Conservation (phyloP, 2,888 invertebrate genomes). For the Drosophila paracracens region DNA sequence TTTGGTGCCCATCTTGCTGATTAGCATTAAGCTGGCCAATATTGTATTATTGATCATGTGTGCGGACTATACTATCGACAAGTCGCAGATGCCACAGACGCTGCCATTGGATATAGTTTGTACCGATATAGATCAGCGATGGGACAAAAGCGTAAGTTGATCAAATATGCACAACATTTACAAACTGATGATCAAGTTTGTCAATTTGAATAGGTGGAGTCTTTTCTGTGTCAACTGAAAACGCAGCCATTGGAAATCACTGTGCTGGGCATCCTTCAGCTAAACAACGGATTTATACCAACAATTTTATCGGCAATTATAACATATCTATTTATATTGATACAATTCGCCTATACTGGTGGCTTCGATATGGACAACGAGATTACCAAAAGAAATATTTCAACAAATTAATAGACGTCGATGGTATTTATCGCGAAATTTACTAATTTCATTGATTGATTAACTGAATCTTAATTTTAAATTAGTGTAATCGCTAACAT, state of each 20-base stretch:
- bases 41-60: constrained; percentile 72
- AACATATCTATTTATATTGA: constrained; percentile 76
- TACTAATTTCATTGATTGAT: neutral
- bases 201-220: constrained; percentile 45
- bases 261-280: constrained; percentile 72
- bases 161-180: neutral
- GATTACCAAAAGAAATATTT: constrained; percentile 12
- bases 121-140: constrained; percentile 76
- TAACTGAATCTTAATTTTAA: neutral
- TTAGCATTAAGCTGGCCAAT: constrained; percentile 62
- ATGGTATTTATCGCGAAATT: neutral
- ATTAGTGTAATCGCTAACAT: neutral
- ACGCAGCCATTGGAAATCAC: constrained; percentile 71
- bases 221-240: constrained; percentile 70
- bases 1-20: constrained; percentile 50
- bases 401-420: neutral
- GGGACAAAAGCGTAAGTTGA: constrained; percentile 78
- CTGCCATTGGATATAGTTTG: constrained; percentile 75
- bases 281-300: constrained; percentile 76
- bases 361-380: constrained; percentile 54
- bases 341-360: constrained; percentile 75
- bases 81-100: constrained; percentile 65
- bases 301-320: constrained; percentile 76
- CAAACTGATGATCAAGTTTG: too few relatives aligned
- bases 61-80: constrained; percentile 63